phyloP scores from a whole-genome alignment of 2,113 vertebrate species.

The Ploceus nigricollis region DNA sequence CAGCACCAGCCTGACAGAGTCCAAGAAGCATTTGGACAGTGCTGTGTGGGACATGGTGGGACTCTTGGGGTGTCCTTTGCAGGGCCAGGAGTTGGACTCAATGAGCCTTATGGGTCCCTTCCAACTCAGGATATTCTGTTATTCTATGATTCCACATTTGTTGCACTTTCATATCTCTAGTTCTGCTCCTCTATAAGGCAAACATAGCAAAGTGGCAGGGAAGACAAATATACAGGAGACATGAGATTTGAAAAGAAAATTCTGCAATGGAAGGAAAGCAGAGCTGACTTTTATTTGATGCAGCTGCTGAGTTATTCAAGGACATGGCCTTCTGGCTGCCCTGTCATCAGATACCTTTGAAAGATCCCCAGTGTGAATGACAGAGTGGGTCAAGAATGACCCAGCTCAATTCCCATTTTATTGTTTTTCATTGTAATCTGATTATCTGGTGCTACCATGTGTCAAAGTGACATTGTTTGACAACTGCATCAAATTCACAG shows the following conservation, averaged over 20 bases:
- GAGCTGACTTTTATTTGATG: background rate
- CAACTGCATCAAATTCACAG: conserved; percentile 29
- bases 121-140: background rate
- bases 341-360: background rate
- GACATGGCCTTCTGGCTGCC: background rate
- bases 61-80: no score
- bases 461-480: conserved; percentile 58
- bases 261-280: background rate
- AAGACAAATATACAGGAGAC: background rate
- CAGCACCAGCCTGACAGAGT: background rate
- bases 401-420: conserved; percentile 32
- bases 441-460: conserved; percentile 34
- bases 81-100: background rate
- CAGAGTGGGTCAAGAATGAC: conserved; percentile 12
- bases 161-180: background rate
- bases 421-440: conserved; percentile 49
- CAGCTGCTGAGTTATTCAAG: conserved; percentile 33
- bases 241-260: background rate
- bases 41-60: rapidly evolving
- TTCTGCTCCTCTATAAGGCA: background rate
- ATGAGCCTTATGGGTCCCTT: background rate
- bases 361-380: conserved; percentile 1
- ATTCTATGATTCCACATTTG: background rate
- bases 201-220: background rate
- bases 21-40: background rate